These are phyloP conservation scores for Myoxocephalus aenaeus DNA, from an alignment of 2,797 vertebrate species.

Conservation along the genomic window DNA sequence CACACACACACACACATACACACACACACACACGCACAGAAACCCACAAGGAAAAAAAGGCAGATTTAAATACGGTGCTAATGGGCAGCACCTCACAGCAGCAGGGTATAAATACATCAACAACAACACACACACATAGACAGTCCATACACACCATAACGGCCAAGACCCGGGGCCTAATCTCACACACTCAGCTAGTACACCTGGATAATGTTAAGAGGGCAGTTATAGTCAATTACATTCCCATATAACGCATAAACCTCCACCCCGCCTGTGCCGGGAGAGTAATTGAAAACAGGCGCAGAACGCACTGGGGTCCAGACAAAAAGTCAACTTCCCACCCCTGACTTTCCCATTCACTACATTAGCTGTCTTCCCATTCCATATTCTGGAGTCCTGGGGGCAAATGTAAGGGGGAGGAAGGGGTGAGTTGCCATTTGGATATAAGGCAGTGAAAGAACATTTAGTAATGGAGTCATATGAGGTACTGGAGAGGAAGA, in stretches of 20 bases:
- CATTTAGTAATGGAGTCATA: constrained; percentile 62
- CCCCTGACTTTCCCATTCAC: constrained; percentile 69
- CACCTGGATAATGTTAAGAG: constrained; percentile 88
- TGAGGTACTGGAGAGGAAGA: constrained; percentile 58
- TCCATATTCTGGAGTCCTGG: constrained; percentile 52
- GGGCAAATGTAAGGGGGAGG: constrained; percentile 51
- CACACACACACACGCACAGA: not conserved
- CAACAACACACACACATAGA: constrained; percentile 63
- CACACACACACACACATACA: constrained; percentile 6
- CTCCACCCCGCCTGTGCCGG: constrained; percentile 78
- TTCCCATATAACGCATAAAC: constrained; percentile 86
- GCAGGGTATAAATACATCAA: constrained; percentile 80
- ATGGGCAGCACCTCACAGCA: constrained; percentile 72
- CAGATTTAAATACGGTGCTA: constrained; percentile 70
- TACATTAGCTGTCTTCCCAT: constrained; percentile 52
- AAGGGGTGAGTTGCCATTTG: constrained; percentile 67
- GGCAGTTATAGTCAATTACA: constrained; percentile 88
- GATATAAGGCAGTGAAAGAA: constrained; percentile 66
- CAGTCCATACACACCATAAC: constrained; percentile 62
- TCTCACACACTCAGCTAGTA: constrained; percentile 83
- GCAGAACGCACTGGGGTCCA: constrained; percentile 65
- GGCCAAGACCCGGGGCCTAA: constrained; percentile 79
- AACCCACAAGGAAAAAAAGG: constrained; percentile 47
- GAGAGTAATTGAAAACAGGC: constrained; percentile 86
- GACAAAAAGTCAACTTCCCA: constrained; percentile 81